These are phyloP conservation scores for Heterochromis multidens DNA, from an alignment of 2,113 vertebrate species.

Conservation along the genomic window DNA sequence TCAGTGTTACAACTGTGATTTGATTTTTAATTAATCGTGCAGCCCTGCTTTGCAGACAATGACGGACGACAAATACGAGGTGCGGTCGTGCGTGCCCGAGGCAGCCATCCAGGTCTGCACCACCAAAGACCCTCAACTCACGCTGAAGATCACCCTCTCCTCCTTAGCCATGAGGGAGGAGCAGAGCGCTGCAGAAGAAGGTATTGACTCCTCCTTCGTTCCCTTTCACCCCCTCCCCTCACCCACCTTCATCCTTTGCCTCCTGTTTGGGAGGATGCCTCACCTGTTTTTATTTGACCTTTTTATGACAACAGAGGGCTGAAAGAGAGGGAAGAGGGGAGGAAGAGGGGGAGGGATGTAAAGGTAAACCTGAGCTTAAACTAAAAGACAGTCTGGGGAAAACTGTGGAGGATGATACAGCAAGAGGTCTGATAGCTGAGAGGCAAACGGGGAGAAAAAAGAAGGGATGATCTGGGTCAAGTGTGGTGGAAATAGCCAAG, in stretches of 20 bases:
- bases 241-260: background rate
- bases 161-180: conserved; percentile 88
- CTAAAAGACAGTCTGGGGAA: background rate
- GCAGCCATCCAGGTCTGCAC: conserved; percentile 86
- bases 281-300: conserved; percentile 15
- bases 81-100: conserved; percentile 83
- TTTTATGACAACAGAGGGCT: background rate
- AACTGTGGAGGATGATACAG: background rate
- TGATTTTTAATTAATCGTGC: background rate
- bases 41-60: conserved; percentile 81
- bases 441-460: background rate
- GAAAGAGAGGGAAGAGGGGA: background rate
- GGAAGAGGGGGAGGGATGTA: background rate
- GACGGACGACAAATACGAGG: conserved; percentile 86
- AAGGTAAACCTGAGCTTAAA: background rate
- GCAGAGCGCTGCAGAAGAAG: conserved; percentile 81
- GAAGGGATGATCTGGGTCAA: conserved; percentile 31
- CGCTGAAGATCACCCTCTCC: conserved; percentile 89
- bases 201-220: conserved; percentile 61
- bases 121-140: conserved; percentile 83
- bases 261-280: background rate
- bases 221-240: background rate
- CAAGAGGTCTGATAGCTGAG: conserved; percentile 25
- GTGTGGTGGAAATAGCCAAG: background rate
- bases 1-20: background rate